phyloP scores from a whole-genome alignment of 1,140 invertebrate genomes.

The Hylaeus anthracinus region DNA sequence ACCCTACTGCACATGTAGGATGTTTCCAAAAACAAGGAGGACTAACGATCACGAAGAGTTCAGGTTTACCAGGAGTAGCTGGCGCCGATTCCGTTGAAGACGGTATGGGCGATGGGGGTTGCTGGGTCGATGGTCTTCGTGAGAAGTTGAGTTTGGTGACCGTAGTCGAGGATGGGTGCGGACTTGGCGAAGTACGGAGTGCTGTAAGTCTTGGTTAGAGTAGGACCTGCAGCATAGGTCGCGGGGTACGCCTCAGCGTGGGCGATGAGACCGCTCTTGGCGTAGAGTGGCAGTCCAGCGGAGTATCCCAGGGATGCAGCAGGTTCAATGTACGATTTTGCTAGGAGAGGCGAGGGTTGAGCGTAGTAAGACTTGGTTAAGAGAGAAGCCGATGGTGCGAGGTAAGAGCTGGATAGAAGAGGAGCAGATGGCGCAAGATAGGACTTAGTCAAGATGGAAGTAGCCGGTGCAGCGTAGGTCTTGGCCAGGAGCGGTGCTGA shows the following conservation, averaged over 20 bases:
- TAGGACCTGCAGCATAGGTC: slow-evolving; percentile 62
- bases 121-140: slow-evolving; percentile 43
- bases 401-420: slow-evolving; percentile 59
- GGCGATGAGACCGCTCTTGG: slow-evolving; percentile 51
- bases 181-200: slow-evolving; percentile 47
- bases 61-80: slow-evolving; percentile 78
- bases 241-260: slow-evolving; percentile 19
- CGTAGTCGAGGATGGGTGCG: slow-evolving; percentile 39
- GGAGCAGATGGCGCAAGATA: slow-evolving; percentile 49
- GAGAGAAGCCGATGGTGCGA: slow-evolving; percentile 62
- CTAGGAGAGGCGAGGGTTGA: slow-evolving; percentile 56
- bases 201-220: slow-evolving; percentile 55
- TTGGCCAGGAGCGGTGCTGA: slow-evolving; percentile 4
- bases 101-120: slow-evolving; percentile 68
- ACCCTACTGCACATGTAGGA: background rate
- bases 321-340: slow-evolving; percentile 35
- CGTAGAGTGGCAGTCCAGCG: background rate
- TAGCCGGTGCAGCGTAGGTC: slow-evolving; percentile 30
- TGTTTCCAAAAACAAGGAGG: background rate
- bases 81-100: slow-evolving; percentile 78
- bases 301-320: slow-evolving; percentile 11
- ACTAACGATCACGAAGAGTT: background rate
- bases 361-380: slow-evolving; percentile 63
- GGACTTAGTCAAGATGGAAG: background rate
- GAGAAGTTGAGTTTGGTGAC: slow-evolving; percentile 56